Conservation (phyloP, 2,113 vertebrate species). For the Gambusia affinis region DNA sequence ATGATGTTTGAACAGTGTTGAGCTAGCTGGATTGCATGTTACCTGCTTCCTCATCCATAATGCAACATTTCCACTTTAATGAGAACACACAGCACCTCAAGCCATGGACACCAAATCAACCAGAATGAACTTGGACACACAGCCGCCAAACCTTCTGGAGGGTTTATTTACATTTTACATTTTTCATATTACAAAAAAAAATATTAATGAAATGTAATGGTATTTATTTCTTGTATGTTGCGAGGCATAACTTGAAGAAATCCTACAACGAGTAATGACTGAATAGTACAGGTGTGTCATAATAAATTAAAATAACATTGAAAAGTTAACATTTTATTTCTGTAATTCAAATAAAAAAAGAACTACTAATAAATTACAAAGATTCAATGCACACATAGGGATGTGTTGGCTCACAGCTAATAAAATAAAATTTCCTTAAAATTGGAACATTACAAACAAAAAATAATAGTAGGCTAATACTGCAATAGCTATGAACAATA, state of each 20-base stretch:
- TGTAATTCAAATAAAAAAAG: not conserved
- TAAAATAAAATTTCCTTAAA: not conserved
- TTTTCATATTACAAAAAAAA: not conserved
- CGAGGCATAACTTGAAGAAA: not conserved
- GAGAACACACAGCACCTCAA: constrained; percentile 55
- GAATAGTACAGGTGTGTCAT: not conserved
- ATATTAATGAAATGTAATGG: not conserved
- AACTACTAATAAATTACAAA: not conserved
- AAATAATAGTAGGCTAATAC: too few species aligned
- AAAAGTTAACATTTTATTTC: not conserved
- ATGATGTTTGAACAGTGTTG: constrained; percentile 31
- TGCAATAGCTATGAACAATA: too few species aligned
- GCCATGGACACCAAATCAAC: constrained; percentile 35
- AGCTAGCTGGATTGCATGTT: constrained; percentile 29
- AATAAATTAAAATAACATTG: not conserved
- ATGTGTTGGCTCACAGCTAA: not conserved
- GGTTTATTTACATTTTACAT: not conserved
- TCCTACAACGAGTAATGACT: not conserved
- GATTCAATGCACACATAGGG: not conserved
- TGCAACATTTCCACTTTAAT: constrained; percentile 57
- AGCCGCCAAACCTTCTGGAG: not conserved
- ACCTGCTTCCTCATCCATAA: constrained; percentile 63
- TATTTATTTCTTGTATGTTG: not conserved
- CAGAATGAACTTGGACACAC: not conserved
- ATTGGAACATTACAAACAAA: too few species aligned